These are phyloP conservation scores for Eupithecia pulchellata DNA, from an alignment of 2,888 invertebrate genomes.

Conservation along the genomic window DNA sequence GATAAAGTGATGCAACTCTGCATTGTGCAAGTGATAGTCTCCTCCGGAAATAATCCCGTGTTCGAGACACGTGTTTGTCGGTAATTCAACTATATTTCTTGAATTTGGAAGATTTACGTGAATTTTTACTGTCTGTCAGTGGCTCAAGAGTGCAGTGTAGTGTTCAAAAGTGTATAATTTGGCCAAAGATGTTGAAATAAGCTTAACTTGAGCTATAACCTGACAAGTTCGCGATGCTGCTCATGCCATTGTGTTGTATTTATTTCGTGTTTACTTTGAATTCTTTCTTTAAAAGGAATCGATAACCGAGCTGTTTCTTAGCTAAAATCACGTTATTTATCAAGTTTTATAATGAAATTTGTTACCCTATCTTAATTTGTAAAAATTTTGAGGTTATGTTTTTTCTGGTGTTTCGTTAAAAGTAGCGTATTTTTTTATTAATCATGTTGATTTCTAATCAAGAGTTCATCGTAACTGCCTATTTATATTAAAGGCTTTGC, in stretches of 20 bases:
- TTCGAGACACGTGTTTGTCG: conserved; percentile 46
- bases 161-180: conserved; percentile 14
- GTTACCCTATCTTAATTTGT: not conserved
- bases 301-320: too few relatives aligned
- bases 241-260: not conserved
- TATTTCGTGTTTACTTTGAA: conserved; percentile 33
- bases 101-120: conserved; percentile 28
- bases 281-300: not conserved
- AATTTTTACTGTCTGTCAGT: conserved; percentile 28
- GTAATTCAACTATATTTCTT: conserved; percentile 24
- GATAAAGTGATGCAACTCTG: conserved; percentile 50
- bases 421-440: not conserved
- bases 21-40: conserved; percentile 58
- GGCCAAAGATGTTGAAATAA: not conserved
- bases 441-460: not conserved
- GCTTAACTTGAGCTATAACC: conserved; percentile 11
- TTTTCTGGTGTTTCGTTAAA: not conserved
- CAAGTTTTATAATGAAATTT: too few relatives aligned
- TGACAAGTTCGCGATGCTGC: not conserved
- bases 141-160: conserved; percentile 26
- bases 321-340: not conserved
- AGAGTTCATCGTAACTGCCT: not conserved
- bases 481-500: too few relatives aligned
- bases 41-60: conserved; percentile 38
- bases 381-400: conserved; percentile 11